A percentile compares a stretch with the other conserved stretches of the same genome.
Evolutionary conservation across 2,797 vertebrate species (phyloP).

Genomic region (Chanos chanos): DNA sequence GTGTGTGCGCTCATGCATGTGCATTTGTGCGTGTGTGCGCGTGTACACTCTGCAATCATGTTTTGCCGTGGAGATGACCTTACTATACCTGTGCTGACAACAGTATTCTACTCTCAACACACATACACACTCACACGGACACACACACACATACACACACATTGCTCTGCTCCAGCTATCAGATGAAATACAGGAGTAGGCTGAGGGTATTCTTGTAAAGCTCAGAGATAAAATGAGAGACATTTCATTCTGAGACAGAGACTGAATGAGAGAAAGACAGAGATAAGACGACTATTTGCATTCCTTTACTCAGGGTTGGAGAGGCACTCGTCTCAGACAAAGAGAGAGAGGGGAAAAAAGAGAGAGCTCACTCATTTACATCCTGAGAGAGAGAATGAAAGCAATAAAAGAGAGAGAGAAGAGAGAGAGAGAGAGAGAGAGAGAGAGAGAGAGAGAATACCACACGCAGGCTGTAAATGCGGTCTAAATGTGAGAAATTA

Average conservation of each 20-base stretch:
- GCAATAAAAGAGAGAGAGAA: conserved; percentile 10
- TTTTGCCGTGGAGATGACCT: conserved; percentile 44
- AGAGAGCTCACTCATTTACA: conserved; percentile 36
- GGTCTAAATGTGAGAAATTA: no score
- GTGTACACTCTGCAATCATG: conserved; percentile 8
- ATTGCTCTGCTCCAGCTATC: conserved; percentile 30
- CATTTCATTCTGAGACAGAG: conserved; percentile 28
- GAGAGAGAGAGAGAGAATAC: conserved; percentile 12
- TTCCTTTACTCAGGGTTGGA: conserved; percentile 19
- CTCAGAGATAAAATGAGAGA: conserved; percentile 43
- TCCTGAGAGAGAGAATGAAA: conserved; percentile 36
- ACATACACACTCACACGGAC: conserved; percentile 22
- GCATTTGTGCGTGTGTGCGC: no score
- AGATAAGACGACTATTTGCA: conserved; percentile 44
- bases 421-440: neutral
- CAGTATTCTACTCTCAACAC: conserved; percentile 35
- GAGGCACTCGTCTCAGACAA: no score
- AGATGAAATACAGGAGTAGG: conserved; percentile 38
- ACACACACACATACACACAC: conserved; percentile 7
- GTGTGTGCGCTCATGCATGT: no score
- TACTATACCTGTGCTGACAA: conserved; percentile 45
- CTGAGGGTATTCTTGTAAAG: conserved; percentile 26
- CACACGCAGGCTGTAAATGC: no score
- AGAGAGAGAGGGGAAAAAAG: conserved; percentile 32
- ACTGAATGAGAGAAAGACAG: conserved; percentile 32